Conservation (phyloP, 1,140 invertebrate genomes). For the Hyles euphorbiae region DNA sequence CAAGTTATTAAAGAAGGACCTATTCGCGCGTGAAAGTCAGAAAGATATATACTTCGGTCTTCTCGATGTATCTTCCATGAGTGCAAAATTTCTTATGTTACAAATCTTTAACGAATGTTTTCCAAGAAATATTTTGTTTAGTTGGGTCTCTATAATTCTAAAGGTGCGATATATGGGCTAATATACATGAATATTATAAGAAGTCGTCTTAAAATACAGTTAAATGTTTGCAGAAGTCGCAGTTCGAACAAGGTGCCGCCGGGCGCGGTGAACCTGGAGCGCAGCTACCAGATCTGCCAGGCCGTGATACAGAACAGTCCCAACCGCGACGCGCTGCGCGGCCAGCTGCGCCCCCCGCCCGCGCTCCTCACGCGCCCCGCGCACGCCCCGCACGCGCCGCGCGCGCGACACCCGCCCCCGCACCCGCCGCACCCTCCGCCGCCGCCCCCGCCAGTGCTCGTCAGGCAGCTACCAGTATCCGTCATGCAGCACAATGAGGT, state of each 20-base stretch:
- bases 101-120: too few species aligned
- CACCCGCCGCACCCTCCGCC: constrained; percentile 14
- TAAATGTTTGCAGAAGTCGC: constrained; percentile 48
- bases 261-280: constrained; percentile 92
- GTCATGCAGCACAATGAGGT: constrained; percentile 74
- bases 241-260: constrained; percentile 84
- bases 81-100: too few species aligned
- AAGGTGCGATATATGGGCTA: too few species aligned
- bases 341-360: constrained; percentile 89
- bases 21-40: too few species aligned
- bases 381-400: constrained; percentile 65
- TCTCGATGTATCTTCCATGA: too few species aligned
- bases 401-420: constrained; percentile 75
- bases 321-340: constrained; percentile 90
- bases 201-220: too few species aligned
- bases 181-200: neutral
- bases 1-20: too few species aligned
- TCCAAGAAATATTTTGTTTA: too few species aligned
- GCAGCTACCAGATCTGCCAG: constrained; percentile 97
- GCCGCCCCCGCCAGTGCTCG: constrained; percentile 62
- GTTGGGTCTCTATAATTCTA: too few species aligned
- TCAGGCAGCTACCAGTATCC: constrained; percentile 78
- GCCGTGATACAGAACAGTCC: constrained; percentile 95
- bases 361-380: constrained; percentile 76
- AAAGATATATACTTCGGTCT: too few species aligned